Evolutionary conservation across 1,140 invertebrate genomes (phyloP).

Genomic region (Elymnias hypermnestra): DNA sequence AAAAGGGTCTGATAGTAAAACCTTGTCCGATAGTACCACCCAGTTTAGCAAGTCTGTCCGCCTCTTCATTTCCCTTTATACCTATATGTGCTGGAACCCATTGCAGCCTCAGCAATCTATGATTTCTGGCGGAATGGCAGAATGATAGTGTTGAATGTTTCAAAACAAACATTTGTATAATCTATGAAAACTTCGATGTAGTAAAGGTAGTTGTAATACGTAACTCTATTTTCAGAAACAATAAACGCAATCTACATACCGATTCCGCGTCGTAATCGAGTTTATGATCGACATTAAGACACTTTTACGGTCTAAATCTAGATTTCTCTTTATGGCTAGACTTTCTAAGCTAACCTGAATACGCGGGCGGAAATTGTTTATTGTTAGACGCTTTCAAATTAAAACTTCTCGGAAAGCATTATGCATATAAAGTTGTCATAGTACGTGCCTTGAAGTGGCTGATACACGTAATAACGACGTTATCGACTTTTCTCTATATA

Average conservation of each 20-base stretch:
- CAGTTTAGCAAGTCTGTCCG: too few relatives aligned
- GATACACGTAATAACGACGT: background rate
- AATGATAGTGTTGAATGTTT: too few relatives aligned
- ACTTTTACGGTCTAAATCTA: conserved; percentile 34
- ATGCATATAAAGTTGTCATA: conserved; percentile 12
- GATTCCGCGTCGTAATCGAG: conserved; percentile 7
- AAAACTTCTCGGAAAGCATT: conserved; percentile 21
- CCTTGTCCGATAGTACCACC: too few relatives aligned
- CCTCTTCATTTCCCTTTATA: too few relatives aligned
- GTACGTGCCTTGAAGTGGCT: too few relatives aligned
- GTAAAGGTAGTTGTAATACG: background rate
- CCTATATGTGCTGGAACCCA: too few relatives aligned
- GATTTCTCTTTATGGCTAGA: conserved; percentile 31
- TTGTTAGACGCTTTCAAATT: conserved; percentile 31
- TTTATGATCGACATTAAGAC: conserved; percentile 28
- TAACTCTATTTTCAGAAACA: conserved; percentile 17
- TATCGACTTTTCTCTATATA: background rate
- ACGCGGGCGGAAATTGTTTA: conserved; percentile 31
- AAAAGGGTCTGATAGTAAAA: too few relatives aligned
- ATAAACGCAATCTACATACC: conserved; percentile 20
- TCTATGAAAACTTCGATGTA: background rate
- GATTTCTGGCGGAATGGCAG: too few relatives aligned
- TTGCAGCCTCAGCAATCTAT: too few relatives aligned
- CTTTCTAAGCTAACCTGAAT: conserved; percentile 37
- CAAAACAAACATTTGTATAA: too few relatives aligned